Conservation (phyloP, 2,888 invertebrate genomes). For the Lottia scabra region DNA sequence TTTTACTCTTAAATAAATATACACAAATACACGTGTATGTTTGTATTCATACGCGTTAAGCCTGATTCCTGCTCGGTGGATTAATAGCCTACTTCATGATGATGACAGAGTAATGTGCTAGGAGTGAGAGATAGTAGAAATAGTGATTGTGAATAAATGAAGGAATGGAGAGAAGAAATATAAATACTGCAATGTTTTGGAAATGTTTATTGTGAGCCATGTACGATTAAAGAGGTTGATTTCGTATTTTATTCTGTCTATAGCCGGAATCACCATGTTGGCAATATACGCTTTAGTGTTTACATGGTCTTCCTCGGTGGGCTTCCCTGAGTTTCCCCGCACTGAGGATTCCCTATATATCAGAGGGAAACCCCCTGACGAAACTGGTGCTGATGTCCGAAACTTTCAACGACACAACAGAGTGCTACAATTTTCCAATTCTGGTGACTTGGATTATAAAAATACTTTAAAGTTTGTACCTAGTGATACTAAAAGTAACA, state of each 20-base stretch:
- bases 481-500: too few species aligned
- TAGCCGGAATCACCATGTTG: background rate
- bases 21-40: too few species aligned
- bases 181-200: background rate
- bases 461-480: background rate
- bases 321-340: background rate
- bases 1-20: too few species aligned
- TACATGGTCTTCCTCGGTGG: background rate
- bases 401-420: conserved; percentile 1
- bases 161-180: background rate
- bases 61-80: background rate
- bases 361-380: background rate
- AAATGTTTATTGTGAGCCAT: background rate
- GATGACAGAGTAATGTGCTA: background rate
- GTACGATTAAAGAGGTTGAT: background rate
- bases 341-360: background rate
- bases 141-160: background rate
- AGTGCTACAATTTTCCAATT: background rate
- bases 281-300: background rate
- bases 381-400: background rate
- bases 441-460: background rate
- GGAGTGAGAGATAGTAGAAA: background rate
- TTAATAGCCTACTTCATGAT: background rate
- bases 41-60: too few species aligned
- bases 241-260: background rate